Evolutionary conservation across 2,797 vertebrate species (phyloP).

Genomic region (Dryobates pubescens): DNA sequence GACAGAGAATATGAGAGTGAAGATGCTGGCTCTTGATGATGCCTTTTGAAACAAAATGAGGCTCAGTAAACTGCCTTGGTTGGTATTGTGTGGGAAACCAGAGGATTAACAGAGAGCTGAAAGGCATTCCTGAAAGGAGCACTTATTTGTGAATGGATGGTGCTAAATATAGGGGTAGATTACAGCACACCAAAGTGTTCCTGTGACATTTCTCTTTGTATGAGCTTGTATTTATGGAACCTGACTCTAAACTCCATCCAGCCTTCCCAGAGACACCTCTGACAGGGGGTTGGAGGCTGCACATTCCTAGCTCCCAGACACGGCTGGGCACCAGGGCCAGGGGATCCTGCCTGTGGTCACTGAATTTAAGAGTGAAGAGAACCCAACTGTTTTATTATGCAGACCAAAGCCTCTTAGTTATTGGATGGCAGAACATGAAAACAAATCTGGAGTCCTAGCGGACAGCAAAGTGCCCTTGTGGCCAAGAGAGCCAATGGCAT

Average conservation of each 20-base stretch:
- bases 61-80: neutral
- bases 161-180: neutral
- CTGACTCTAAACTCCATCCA: rapidly evolving
- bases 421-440: slow-evolving; percentile 1
- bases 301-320: rapidly evolving
- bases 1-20: neutral
- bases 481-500: no score
- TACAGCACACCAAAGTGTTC: neutral
- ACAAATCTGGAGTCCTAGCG: neutral
- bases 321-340: rapidly evolving
- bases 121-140: neutral
- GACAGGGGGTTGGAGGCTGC: rapidly evolving
- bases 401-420: neutral
- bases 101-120: neutral
- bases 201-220: neutral
- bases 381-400: neutral
- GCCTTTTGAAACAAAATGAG: neutral
- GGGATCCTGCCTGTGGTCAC: rapidly evolving
- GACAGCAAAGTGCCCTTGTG: no score
- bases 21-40: neutral
- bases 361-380: neutral
- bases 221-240: neutral
- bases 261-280: neutral
- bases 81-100: neutral
- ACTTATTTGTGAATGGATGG: neutral